Evolutionary conservation across 2,113 vertebrate genomes (phyloP), one percentile per base, ranked within the genome.

Genomic region (Marcusenius ussheri): DNA sequence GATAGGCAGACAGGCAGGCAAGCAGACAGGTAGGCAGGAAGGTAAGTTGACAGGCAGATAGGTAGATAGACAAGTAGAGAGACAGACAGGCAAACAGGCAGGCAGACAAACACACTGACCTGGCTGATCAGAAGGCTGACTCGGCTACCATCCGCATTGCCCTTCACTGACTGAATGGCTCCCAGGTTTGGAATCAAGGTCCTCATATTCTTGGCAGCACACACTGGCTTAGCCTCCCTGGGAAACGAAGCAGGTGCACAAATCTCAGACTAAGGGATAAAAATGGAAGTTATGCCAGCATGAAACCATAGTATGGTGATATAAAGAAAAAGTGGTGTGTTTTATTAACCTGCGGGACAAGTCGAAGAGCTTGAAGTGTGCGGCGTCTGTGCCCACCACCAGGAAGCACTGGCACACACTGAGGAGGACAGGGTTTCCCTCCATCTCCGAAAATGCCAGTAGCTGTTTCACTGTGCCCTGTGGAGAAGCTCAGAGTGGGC

Each of bases 401-500:
- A 99, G 94, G 93, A 97, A 98, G 88, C 95, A 95, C 53, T 97
- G 97, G 3, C 98, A 98, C 92, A 99, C 92, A 83, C 95, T 97
- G 90, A 99, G 93, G 1, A 97, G 93, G 70, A 96, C 96, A 0
- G 98, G 98, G 92, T 94, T 99, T 21, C 98, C 98, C 90, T 99
- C 98, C 0, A 94, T 92, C 92, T 99, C 97, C 0, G 97, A 96
- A 93, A 99, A 99, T 0, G 94, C 93, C 84, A 99, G 92, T 86
- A 99, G 96, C 91, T 99, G 98, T 87, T 99, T 99, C 77, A 99
- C 97, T 0, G 98, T 99, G 13, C 98, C 98, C 98, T 99, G 91
- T 13, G 53, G 50, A 83, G 51, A 21, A 53, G 46, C 46, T 89
- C 66, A 89, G 21, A 66, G 86, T 27, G 42, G 35, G 49, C 86